Conservation (phyloP, 2,888 invertebrate genomes). For the Punctoribates punctum region DNA sequence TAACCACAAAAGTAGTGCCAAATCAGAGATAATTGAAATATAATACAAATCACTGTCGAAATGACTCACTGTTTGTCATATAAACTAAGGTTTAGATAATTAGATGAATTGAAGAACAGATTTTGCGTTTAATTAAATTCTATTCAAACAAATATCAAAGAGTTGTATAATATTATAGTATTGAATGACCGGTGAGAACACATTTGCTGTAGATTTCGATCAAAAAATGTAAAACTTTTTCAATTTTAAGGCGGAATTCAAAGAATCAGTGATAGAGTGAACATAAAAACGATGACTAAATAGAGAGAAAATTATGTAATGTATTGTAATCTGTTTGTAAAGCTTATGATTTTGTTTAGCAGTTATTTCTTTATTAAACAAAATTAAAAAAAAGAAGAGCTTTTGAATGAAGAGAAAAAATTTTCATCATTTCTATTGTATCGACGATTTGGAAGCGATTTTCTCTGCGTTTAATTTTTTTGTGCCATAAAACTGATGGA, state of each 20-base stretch:
- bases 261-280: too few species aligned
- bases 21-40: not conserved
- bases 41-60: not conserved
- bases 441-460: not conserved
- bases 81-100: not conserved
- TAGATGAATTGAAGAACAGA: too few species aligned
- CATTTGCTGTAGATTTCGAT: not conserved
- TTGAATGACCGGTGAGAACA: conserved; percentile 5
- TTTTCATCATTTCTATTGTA: not conserved
- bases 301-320: conserved; percentile 10
- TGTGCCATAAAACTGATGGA: conserved; percentile 27
- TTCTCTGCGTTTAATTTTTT: conserved; percentile 13
- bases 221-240: not conserved
- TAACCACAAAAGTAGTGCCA: conserved; percentile 29
- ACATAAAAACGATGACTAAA: not conserved
- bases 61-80: conserved; percentile 11
- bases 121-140: not conserved
- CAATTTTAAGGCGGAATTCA: too few species aligned
- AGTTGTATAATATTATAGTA: not conserved
- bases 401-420: not conserved
- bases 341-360: not conserved
- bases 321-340: conserved; percentile 29
- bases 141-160: not conserved
- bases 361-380: conserved; percentile 22
- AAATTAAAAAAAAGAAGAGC: not conserved